Percentiles rank a stretch among this genome's conserved stretches.
These are phyloP conservation scores for Pipistrellus pygmaeus DNA, from an alignment of 2,797 vertebrate genomes.

Conservation along the genomic window DNA sequence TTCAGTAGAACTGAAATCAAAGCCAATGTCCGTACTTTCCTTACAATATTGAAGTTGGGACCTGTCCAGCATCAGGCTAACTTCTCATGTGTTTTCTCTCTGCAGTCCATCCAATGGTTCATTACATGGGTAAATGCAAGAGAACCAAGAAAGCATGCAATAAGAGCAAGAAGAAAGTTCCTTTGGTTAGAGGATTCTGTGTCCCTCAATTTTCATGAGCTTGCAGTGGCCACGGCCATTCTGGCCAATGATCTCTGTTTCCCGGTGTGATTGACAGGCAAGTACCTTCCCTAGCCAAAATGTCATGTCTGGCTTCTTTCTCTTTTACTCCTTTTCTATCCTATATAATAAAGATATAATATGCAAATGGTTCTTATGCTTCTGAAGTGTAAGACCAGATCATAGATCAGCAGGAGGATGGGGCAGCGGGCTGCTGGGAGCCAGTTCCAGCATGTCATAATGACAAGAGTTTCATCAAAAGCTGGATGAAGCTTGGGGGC, in stretches of 20 bases:
- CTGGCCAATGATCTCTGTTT: not conserved
- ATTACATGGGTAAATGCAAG: not conserved
- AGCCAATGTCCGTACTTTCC: not conserved
- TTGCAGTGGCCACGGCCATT: not conserved
- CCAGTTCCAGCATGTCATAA: too few relatives aligned
- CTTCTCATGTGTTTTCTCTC: not conserved
- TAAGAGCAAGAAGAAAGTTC: not conserved
- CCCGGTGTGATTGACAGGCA: not conserved
- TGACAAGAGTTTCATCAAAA: too few relatives aligned
- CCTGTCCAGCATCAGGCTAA: not conserved
- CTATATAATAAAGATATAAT: too few relatives aligned
- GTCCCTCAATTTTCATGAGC: not conserved
- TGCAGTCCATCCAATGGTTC: not conserved
- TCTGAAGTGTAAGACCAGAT: too few relatives aligned
- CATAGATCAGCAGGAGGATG: too few relatives aligned
- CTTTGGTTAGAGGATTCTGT: not conserved
- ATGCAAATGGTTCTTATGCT: too few relatives aligned
- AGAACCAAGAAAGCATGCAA: not conserved
- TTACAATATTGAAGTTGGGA: not conserved
- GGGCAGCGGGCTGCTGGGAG: too few relatives aligned
- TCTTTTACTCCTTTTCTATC: not conserved
- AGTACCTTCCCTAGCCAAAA: not conserved
- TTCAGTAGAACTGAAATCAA: not conserved
- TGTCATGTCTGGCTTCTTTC: not conserved
- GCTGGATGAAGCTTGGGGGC: too few relatives aligned